These are phyloP conservation scores for Drosophila multiciliata DNA, from an alignment of 2,888 invertebrate genomes.

Conservation along the genomic window DNA sequence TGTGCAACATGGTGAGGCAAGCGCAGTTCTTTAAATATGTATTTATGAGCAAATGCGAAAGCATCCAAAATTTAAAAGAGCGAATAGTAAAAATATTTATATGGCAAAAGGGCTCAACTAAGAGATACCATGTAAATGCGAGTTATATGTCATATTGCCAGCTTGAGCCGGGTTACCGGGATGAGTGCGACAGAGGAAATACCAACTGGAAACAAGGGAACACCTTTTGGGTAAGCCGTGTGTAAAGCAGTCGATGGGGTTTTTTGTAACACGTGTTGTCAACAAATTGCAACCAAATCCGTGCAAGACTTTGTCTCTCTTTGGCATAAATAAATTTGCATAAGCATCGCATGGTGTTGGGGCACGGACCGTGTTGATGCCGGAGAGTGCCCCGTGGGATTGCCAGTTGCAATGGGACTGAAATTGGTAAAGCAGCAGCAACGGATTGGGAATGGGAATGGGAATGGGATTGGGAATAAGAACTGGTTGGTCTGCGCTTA, in stretches of 20 bases:
- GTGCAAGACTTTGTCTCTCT: conserved; percentile 70
- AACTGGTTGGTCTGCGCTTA: conserved; percentile 24
- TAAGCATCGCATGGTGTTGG: conserved; percentile 62
- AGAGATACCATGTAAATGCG: not conserved
- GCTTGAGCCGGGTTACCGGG: not conserved
- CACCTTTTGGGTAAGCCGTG: conserved; percentile 6
- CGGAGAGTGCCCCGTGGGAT: conserved; percentile 5
- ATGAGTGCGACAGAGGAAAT: not conserved
- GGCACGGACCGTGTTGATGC: conserved; percentile 8
- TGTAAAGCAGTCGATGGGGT: conserved; percentile 16
- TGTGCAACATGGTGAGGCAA: not conserved
- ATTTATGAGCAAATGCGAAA: conserved; percentile 7
- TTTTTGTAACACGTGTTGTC: conserved; percentile 71
- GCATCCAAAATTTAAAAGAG: not conserved
- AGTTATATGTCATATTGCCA: not conserved
- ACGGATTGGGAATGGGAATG: not conserved
- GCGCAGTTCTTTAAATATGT: conserved; percentile 5
- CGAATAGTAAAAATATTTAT: not conserved
- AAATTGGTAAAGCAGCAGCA: conserved; percentile 9
- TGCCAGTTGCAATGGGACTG: conserved; percentile 22
- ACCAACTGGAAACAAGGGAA: conserved; percentile 8
- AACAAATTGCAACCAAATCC: conserved; percentile 78
- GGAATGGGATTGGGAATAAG: not conserved
- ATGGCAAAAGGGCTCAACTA: not conserved
- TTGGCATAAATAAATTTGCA: conserved; percentile 75